Percentiles rank a stretch among this genome's conserved stretches.
phyloP scores from a whole-genome alignment of 2,797 vertebrate genomes.

The Takifugu ocellatus region DNA sequence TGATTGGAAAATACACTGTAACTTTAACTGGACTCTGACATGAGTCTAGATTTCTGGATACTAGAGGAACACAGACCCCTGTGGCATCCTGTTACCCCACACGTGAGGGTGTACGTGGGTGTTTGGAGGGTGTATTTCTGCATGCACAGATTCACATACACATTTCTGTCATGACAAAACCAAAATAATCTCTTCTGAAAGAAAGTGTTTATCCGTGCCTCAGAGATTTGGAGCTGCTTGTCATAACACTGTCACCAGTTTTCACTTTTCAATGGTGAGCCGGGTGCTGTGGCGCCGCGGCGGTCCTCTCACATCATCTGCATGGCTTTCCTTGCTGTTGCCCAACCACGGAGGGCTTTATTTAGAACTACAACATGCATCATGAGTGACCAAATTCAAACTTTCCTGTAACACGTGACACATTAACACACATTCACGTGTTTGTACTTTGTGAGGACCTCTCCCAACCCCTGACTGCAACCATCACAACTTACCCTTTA shows the following conservation, averaged over 20 bases:
- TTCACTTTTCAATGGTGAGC: conserved; percentile 44
- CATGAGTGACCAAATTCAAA: conserved; percentile 18
- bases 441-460: too few species aligned
- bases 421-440: neutral
- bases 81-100: too few species aligned
- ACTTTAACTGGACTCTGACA: conserved; percentile 4
- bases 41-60: conserved; percentile 4
- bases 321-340: conserved; percentile 27
- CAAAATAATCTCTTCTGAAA: conserved; percentile 65
- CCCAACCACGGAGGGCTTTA: conserved; percentile 7
- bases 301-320: conserved; percentile 18
- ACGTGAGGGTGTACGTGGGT: too few species aligned
- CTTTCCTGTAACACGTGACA: neutral
- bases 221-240: conserved; percentile 61
- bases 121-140: too few species aligned
- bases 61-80: conserved; percentile 24
- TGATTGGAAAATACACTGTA: neutral
- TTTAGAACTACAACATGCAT: conserved; percentile 33
- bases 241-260: conserved; percentile 51
- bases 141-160: too few species aligned
- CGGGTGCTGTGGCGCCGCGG: conserved; percentile 21
- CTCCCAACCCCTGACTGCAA: too few species aligned
- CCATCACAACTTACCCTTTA: too few species aligned
- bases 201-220: conserved; percentile 51
- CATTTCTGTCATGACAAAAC: conserved; percentile 29